Evolutionary conservation across 2,888 invertebrate genomes (phyloP).

Genomic region (Cantharis nigra): DNA sequence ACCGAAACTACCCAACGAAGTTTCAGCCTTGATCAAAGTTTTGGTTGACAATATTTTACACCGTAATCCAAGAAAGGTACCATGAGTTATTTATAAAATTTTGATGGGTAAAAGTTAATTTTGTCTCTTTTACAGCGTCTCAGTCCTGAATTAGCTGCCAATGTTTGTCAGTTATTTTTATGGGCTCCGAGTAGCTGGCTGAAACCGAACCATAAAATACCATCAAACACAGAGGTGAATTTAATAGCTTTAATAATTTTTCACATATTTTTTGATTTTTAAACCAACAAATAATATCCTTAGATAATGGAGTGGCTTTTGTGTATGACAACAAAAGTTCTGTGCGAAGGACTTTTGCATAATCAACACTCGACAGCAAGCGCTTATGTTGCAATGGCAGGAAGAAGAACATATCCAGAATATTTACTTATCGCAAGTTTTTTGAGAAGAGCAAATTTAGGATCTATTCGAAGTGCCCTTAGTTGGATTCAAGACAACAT

Average conservation of each 20-base stretch:
- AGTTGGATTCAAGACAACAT: conserved; percentile 64
- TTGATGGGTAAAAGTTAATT: neutral
- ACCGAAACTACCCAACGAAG: conserved; percentile 62
- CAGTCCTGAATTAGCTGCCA: conserved; percentile 73
- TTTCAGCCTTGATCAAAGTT: conserved; percentile 62
- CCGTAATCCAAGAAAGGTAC: conserved; percentile 65
- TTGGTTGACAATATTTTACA: conserved; percentile 67
- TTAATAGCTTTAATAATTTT: neutral
- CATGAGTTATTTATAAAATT: neutral
- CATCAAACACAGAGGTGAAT: conserved; percentile 66
- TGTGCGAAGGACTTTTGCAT: conserved; percentile 64
- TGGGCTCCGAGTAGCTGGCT: conserved; percentile 79
- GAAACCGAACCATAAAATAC: conserved; percentile 56
- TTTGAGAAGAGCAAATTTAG: conserved; percentile 65
- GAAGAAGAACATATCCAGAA: conserved; percentile 70
- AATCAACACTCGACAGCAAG: conserved; percentile 35
- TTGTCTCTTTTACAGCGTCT: conserved; percentile 51
- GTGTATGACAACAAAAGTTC: conserved; percentile 73
- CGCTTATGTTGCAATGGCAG: conserved; percentile 35
- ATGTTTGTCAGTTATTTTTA: conserved; percentile 72
- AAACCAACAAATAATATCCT: conserved; percentile 31
- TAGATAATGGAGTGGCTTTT: conserved; percentile 77
- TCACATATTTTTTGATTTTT: neutral
- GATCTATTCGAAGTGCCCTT: conserved; percentile 65
- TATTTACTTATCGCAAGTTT: conserved; percentile 75